These are phyloP conservation scores for Ptilodon capucinus DNA, from an alignment of 2,888 invertebrate genomes.

Conservation along the genomic window DNA sequence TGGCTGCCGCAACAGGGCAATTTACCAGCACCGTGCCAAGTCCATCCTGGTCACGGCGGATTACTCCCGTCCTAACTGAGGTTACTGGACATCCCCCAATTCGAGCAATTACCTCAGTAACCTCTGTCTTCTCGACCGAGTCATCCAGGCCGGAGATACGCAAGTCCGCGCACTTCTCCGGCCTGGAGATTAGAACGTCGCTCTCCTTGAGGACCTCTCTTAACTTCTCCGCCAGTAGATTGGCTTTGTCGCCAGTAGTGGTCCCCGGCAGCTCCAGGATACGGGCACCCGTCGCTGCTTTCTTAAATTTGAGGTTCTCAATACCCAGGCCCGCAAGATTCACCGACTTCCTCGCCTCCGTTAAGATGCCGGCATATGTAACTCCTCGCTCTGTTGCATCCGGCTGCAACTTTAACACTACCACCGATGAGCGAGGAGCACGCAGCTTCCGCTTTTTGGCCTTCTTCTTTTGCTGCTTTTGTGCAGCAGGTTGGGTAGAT, in stretches of 20 bases:
- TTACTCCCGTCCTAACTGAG: neutral
- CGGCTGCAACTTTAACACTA: neutral
- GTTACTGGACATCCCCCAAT: conserved; percentile 2
- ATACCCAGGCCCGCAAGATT: neutral
- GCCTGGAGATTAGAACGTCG: conserved; percentile 6
- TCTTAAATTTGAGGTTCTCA: neutral
- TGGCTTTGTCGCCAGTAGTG: conserved; percentile 5
- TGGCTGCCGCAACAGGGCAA: too few species aligned
- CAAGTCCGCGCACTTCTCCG: conserved; percentile 10
- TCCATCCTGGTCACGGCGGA: too few species aligned
- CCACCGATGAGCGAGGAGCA: neutral
- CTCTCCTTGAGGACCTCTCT: neutral
- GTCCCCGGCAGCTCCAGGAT: neutral
- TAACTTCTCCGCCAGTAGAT: conserved; percentile 11
- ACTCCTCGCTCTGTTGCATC: neutral
- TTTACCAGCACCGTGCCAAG: too few species aligned
- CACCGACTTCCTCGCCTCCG: neutral
- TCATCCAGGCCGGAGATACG: conserved; percentile 19
- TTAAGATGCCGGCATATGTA: neutral
- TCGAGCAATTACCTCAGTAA: neutral
- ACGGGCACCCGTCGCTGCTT: neutral
- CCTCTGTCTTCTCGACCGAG: conserved; percentile 1
- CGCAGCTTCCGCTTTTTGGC: too few species aligned
- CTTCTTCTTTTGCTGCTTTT: neutral
- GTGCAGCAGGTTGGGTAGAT: neutral